A percentile compares a stretch with the other conserved stretches of the same genome.
phyloP scores from a whole-genome alignment of 2,113 vertebrate species.

The Rhagologus leucostigma region DNA sequence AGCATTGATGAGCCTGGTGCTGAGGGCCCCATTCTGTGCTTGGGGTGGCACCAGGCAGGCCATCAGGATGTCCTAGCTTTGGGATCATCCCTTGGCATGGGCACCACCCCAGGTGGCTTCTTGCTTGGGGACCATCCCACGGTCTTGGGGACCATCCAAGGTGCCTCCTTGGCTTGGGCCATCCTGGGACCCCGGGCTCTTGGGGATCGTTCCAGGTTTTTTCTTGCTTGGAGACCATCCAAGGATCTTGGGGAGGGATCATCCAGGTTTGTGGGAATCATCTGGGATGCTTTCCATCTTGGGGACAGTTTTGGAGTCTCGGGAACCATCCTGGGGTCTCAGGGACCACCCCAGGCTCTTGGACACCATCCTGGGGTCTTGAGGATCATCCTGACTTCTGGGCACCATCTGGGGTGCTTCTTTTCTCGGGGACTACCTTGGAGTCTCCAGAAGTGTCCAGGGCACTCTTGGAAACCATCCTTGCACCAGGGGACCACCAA shows the following conservation, averaged over 20 bases:
- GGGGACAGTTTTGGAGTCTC: not conserved
- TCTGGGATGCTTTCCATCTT: not conserved
- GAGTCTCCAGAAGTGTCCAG: not conserved
- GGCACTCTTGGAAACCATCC: not conserved
- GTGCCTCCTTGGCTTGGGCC: not conserved
- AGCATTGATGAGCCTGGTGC: not conserved
- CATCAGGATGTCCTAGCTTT: not conserved
- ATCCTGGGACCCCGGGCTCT: not conserved
- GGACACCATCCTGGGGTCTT: not conserved
- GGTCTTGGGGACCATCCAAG: not conserved
- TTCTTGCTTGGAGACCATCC: not conserved
- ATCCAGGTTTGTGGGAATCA: too few relatives aligned
- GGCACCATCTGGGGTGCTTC: too few relatives aligned
- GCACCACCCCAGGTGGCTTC: not conserved
- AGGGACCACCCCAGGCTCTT: not conserved
- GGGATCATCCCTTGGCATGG: not conserved
- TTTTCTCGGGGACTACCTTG: not conserved
- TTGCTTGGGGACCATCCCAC: not conserved
- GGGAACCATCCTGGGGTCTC: not conserved
- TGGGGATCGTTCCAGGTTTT: not conserved
- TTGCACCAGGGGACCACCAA: too few relatives aligned
- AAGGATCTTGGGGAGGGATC: not conserved
- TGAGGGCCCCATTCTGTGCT: rapidly evolving
- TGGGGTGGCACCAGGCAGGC: not conserved
- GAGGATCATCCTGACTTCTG: not conserved